phyloP scores from a whole-genome alignment of 53 echinoderm and acorn worm species.

The Antedon mediterranea region DNA sequence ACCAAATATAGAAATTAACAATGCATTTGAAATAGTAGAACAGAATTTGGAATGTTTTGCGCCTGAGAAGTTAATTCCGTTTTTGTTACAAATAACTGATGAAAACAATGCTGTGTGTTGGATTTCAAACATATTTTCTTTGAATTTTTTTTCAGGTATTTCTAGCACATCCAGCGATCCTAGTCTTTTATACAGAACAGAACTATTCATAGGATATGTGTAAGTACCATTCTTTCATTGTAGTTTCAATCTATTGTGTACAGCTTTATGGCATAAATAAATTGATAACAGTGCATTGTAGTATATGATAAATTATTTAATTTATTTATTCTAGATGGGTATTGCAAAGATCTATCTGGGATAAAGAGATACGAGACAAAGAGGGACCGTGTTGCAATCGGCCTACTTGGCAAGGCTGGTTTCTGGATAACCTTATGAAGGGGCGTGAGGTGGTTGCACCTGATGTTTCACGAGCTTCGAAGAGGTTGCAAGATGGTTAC shows the following conservation, averaged over 20 bases:
- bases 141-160: constrained; percentile 25
- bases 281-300: too few species aligned
- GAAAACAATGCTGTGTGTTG: not conserved
- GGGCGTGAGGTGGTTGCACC: constrained; percentile 41
- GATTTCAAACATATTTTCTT: not conserved
- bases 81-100: too few species aligned
- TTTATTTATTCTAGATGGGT: constrained; percentile 45
- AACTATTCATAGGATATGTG: constrained; percentile 78
- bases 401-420: constrained; percentile 76
- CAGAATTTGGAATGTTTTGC: too few species aligned
- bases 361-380: constrained; percentile 20
- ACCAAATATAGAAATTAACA: too few species aligned
- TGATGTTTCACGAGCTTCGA: constrained; percentile 71
- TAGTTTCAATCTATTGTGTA: too few species aligned
- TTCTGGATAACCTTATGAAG: constrained; percentile 8
- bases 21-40: too few species aligned
- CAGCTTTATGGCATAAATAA: too few species aligned
- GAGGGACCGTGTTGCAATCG: constrained; percentile 32
- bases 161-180: constrained; percentile 52
- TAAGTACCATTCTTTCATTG: too few species aligned
- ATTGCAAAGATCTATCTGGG: constrained; percentile 35
- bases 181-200: constrained; percentile 37
- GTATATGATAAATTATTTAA: not conserved
- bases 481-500: constrained; percentile 35
- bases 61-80: too few species aligned